A percentile compares a stretch with the other conserved stretches of the same genome.
Conservation (phyloP, 2,113 vertebrate species). For the Crotalus helleri region DNA sequence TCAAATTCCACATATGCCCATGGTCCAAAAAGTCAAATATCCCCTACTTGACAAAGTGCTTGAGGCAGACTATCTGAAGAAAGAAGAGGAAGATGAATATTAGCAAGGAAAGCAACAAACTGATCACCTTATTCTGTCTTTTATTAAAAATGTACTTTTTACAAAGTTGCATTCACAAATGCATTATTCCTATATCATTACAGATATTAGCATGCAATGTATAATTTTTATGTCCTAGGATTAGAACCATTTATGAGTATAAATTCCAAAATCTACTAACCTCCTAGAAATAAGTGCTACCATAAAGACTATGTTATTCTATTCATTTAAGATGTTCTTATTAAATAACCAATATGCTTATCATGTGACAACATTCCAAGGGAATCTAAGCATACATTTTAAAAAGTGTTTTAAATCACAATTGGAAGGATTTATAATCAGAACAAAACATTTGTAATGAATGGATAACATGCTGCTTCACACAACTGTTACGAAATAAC, state of each 20-base stretch:
- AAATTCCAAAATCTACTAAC: not conserved
- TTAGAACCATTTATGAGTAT: not conserved
- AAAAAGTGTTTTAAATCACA: not conserved
- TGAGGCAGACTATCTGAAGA: not conserved
- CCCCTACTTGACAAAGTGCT: not conserved
- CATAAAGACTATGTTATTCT: not conserved
- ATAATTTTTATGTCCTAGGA: not conserved
- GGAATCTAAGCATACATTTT: not conserved
- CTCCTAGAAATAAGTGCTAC: not conserved
- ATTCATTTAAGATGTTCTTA: not conserved
- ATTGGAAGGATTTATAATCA: not conserved
- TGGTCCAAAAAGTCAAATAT: not conserved
- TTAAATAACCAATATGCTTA: not conserved
- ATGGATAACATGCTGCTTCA: not conserved
- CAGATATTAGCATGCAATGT: not conserved
- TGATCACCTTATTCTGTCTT: not conserved
- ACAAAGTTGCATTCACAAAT: not conserved
- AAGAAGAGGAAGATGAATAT: not conserved
- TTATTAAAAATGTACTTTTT: not conserved
- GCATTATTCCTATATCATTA: not conserved
- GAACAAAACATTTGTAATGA: not conserved
- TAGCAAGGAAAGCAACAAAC: not conserved
- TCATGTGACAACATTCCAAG: not conserved
- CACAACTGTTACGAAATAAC: not conserved
- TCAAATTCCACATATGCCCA: not conserved